These are phyloP conservation scores for Cantharis nigra DNA, from an alignment of 2,888 invertebrate species.

Conservation along the genomic window DNA sequence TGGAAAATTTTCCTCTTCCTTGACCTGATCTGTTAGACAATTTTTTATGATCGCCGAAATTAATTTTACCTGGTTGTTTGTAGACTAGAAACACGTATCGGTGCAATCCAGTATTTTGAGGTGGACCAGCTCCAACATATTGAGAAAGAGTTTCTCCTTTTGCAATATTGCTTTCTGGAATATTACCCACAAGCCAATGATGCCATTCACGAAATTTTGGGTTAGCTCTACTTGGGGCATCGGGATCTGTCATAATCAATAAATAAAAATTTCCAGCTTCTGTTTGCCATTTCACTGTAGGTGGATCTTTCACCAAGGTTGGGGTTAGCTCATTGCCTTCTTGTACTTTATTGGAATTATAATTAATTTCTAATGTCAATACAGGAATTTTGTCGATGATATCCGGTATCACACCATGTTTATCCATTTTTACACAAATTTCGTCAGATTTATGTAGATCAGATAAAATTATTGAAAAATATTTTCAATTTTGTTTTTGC, in stretches of 20 bases:
- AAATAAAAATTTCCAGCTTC: slow-evolving; percentile 43
- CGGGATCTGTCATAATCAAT: slow-evolving; percentile 69
- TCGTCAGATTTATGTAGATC: background rate
- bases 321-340: slow-evolving; percentile 43
- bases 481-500: background rate
- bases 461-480: background rate
- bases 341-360: slow-evolving; percentile 32
- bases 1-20: slow-evolving; percentile 38
- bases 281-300: slow-evolving; percentile 43
- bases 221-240: slow-evolving; percentile 72
- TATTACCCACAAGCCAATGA: slow-evolving; percentile 79
- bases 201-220: slow-evolving; percentile 77
- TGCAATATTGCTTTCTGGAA: slow-evolving; percentile 63
- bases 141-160: slow-evolving; percentile 71
- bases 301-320: slow-evolving; percentile 43
- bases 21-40: slow-evolving; percentile 40
- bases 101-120: slow-evolving; percentile 72
- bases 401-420: slow-evolving; percentile 33
- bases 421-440: slow-evolving; percentile 30
- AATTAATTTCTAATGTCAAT: slow-evolving; percentile 25
- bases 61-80: slow-evolving; percentile 45
- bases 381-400: slow-evolving; percentile 33
- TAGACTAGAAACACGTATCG: slow-evolving; percentile 71
- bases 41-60: slow-evolving; percentile 40
- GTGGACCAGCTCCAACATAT: slow-evolving; percentile 71